Evolutionary conservation across 2,113 vertebrate genomes (phyloP).

Genomic region (Gnathonemus echidnorhynchus): DNA sequence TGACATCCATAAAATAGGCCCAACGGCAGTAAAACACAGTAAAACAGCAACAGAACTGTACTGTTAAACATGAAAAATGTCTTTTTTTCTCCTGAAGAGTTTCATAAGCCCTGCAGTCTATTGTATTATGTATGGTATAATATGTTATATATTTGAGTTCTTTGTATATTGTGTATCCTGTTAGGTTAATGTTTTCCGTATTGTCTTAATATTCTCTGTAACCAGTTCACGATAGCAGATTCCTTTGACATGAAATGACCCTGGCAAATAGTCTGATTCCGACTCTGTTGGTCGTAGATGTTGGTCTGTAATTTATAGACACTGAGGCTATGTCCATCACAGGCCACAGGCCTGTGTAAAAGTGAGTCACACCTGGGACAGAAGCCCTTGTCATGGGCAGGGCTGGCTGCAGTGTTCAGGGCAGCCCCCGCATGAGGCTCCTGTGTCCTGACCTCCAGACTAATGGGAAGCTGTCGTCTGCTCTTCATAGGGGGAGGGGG

Average conservation of each 20-base stretch:
- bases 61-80: not conserved
- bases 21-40: not conserved
- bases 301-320: no score
- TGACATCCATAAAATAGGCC: not conserved
- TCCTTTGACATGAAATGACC: not conserved
- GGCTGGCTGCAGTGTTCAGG: not conserved
- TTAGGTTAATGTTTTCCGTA: not conserved
- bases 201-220: not conserved
- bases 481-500: conserved; percentile 5
- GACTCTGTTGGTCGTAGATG: not conserved
- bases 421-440: not conserved
- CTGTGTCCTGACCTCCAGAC: not conserved
- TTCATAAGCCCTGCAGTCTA: not conserved
- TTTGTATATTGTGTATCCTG: not conserved
- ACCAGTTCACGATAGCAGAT: not conserved
- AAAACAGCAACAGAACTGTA: not conserved
- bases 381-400: not conserved
- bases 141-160: not conserved
- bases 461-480: not conserved
- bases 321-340: not conserved
- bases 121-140: not conserved
- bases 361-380: not conserved
- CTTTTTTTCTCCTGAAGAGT: not conserved
- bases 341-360: not conserved
- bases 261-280: not conserved